A percentile compares a stretch with the other conserved stretches of the same genome.
These are phyloP conservation scores for Radopholus similis DNA, from an alignment of 1,140 invertebrate genomes.

Conservation along the genomic window DNA sequence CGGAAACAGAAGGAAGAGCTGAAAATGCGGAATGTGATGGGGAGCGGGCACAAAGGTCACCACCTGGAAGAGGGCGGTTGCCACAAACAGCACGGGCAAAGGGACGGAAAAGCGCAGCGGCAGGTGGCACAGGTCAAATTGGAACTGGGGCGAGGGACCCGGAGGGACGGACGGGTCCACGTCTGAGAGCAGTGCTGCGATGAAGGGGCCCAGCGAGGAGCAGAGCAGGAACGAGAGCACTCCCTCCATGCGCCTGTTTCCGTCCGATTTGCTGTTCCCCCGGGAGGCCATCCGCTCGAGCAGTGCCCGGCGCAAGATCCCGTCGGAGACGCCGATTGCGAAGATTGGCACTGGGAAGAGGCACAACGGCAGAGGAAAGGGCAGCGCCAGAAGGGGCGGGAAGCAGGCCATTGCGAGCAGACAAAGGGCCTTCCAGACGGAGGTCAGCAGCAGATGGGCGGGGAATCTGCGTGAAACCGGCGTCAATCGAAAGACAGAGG, in stretches of 20 bases:
- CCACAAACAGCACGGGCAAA: neutral
- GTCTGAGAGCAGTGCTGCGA: too few relatives aligned
- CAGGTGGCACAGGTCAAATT: too few relatives aligned
- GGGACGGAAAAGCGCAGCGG: neutral
- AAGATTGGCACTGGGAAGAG: neutral
- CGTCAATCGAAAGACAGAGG: neutral
- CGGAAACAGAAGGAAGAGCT: neutral
- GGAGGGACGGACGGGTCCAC: too few relatives aligned
- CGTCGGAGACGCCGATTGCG: neutral
- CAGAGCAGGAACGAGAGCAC: too few relatives aligned
- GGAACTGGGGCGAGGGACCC: too few relatives aligned
- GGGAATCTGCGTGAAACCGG: neutral
- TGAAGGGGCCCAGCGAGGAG: too few relatives aligned
- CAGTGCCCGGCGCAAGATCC: neutral
- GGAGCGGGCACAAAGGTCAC: too few relatives aligned
- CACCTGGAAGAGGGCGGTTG: slow-evolving; percentile 1
- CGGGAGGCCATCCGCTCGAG: too few relatives aligned
- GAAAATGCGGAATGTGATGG: too few relatives aligned
- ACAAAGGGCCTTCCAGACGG: neutral
- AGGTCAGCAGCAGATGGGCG: too few relatives aligned
- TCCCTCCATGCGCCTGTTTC: too few relatives aligned
- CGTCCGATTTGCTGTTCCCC: too few relatives aligned
- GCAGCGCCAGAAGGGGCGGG: neutral
- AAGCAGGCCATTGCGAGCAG: neutral
- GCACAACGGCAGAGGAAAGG: neutral